phyloP scores from a whole-genome alignment of 2,113 vertebrate species.

The Heloderma charlesbogerti region DNA sequence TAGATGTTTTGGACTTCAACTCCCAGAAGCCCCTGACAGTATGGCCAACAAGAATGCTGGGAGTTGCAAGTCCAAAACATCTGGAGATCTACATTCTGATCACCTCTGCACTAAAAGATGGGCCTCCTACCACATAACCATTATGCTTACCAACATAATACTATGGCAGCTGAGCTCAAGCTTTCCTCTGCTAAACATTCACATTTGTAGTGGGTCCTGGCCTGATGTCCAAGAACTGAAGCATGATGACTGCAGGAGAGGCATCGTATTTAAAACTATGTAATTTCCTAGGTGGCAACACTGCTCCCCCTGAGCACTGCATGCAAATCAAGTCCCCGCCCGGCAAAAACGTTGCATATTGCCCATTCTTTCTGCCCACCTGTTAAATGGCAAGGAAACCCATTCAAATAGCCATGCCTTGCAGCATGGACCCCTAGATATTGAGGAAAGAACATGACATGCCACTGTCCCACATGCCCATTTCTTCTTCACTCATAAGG shows the following conservation, averaged over 20 bases:
- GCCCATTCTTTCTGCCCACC: no score
- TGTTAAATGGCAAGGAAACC: neutral
- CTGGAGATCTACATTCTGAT: no score
- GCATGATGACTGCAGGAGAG: slow-evolving; percentile 61
- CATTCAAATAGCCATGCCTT: neutral
- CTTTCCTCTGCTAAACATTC: neutral
- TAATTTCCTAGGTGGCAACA: slow-evolving; percentile 59
- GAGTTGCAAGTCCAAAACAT: no score
- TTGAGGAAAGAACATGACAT: neutral
- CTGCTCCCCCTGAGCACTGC: neutral
- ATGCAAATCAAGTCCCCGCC: neutral
- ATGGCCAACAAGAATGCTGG: no score
- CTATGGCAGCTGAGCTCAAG: neutral
- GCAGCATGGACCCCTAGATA: neutral
- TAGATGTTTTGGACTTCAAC: no score
- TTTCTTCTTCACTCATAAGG: neutral
- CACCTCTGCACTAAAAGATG: no score
- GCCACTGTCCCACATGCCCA: neutral
- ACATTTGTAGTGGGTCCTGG: slow-evolving; percentile 40
- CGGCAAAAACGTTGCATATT: neutral
- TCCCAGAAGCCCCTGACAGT: no score
- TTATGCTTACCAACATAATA: neutral
- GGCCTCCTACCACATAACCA: neutral
- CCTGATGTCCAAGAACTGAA: slow-evolving; percentile 46
- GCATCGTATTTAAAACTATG: slow-evolving; percentile 32